phyloP scores from a whole-genome alignment of 2,113 vertebrate genomes.

The Motacilla tschutschensis region DNA sequence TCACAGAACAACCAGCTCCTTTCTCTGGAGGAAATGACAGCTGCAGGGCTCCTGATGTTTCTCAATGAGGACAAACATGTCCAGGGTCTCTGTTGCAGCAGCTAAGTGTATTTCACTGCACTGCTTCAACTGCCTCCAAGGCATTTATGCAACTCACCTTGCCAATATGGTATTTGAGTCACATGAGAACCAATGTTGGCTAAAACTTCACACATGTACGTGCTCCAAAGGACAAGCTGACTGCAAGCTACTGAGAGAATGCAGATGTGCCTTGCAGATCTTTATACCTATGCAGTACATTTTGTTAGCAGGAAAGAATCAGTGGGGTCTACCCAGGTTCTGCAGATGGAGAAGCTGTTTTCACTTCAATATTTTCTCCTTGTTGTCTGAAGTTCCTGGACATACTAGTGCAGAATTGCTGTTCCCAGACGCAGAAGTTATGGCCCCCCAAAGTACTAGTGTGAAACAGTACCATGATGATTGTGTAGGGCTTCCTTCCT shows the following conservation, averaged over 20 bases:
- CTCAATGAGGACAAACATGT: not conserved
- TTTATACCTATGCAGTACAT: not conserved
- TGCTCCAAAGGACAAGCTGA: not conserved
- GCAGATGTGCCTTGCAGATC: not conserved
- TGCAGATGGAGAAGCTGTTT: not conserved
- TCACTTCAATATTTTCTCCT: not conserved
- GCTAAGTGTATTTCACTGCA: not conserved
- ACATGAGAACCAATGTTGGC: not conserved
- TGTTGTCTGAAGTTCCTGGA: not conserved
- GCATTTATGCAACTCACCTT: not conserved
- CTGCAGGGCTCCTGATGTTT: not conserved
- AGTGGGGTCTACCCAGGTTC: not conserved
- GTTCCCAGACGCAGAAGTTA: not conserved
- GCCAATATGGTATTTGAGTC: not conserved
- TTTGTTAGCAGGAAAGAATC: not conserved
- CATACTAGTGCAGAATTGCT: not conserved
- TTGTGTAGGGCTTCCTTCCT: not conserved
- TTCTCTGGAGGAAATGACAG: conserved; percentile 32
- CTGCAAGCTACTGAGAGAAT: not conserved
- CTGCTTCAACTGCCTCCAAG: not conserved
- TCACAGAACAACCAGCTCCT: conserved; percentile 37
- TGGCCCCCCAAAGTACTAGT: not conserved
- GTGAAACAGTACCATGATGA: not conserved
- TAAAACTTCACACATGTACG: not conserved
- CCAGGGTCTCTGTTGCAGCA: not conserved